Conservation (phyloP, 2,113 vertebrate genomes). For the Macheiramphus alcinus region DNA sequence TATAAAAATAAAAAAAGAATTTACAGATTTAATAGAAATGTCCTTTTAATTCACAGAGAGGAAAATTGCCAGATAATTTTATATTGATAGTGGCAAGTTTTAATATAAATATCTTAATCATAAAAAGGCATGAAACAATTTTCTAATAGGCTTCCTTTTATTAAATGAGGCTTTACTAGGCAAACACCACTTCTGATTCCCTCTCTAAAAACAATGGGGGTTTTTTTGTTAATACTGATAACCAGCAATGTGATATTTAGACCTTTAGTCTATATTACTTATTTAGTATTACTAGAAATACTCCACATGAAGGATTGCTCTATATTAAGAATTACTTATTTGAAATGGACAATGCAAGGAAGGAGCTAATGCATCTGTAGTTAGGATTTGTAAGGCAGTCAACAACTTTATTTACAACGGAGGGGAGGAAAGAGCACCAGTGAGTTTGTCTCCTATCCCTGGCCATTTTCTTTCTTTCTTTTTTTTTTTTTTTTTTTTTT, state of each 20-base stretch:
- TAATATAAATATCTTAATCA: neutral
- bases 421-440: neutral
- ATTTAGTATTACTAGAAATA: neutral
- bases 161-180: neutral
- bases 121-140: neutral
- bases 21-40: neutral
- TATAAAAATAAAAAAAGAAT: neutral
- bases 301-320: neutral
- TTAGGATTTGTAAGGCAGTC: neutral
- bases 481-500: neutral
- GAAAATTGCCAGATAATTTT: neutral
- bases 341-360: neutral
- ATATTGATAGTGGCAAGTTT: neutral
- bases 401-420: neutral
- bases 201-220: neutral
- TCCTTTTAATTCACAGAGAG: neutral
- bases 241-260: neutral
- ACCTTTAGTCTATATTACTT: neutral
- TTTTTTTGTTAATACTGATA: neutral
- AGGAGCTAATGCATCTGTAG: neutral
- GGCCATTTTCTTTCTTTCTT: neutral
- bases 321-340: neutral
- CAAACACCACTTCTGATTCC: neutral
- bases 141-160: neutral
- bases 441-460: neutral